Conservation (phyloP, 2,113 vertebrate species). For the Callospermophilus lateralis region DNA sequence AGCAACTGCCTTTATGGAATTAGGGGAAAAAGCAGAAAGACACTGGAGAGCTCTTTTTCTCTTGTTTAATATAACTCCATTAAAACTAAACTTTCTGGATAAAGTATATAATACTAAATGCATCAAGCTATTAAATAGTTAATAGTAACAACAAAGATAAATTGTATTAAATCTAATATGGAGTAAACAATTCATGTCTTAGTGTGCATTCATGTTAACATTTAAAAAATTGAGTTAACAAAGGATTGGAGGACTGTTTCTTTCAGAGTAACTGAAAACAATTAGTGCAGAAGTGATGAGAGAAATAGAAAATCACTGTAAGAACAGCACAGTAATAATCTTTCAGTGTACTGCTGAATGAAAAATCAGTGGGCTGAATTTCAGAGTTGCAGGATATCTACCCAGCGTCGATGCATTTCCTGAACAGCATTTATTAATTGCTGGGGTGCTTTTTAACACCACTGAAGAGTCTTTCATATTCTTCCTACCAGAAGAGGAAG, state of each 20-base stretch:
- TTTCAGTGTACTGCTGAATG: background rate
- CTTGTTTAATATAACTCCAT: background rate
- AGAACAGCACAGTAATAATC: background rate
- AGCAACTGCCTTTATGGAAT: background rate
- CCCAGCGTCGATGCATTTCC: background rate
- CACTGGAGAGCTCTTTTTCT: background rate
- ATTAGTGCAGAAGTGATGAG: background rate
- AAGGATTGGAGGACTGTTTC: background rate
- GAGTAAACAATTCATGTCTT: background rate
- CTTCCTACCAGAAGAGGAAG: background rate
- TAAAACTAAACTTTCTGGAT: background rate
- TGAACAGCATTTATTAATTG: background rate
- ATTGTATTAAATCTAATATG: background rate
- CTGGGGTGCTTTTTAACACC: background rate
- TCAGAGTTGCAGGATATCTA: background rate
- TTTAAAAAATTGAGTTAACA: background rate
- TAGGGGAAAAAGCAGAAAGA: background rate
- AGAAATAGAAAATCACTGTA: background rate
- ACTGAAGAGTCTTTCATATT: background rate
- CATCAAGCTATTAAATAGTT: background rate
- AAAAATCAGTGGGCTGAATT: background rate
- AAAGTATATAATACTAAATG: background rate
- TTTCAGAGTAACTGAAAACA: background rate
- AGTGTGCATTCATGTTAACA: background rate
- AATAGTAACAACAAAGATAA: background rate